phyloP scores from a whole-genome alignment of 1,140 invertebrate genomes.

The Cydia strobilella region DNA sequence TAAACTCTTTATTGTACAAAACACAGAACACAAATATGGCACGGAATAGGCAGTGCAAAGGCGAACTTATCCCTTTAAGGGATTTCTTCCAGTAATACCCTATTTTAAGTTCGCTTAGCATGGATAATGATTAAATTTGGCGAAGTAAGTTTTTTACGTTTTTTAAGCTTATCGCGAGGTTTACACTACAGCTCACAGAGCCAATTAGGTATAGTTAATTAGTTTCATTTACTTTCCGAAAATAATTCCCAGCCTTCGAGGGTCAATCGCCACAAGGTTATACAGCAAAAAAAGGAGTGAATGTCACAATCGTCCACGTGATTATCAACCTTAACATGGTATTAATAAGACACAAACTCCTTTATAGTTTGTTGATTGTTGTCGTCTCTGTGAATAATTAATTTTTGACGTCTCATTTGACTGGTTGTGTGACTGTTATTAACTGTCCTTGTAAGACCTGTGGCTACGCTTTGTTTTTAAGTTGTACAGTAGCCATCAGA shows the following conservation, averaged over 20 bases:
- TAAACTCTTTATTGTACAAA: too few relatives aligned
- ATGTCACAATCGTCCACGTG: background rate
- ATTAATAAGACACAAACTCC: background rate
- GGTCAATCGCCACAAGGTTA: background rate
- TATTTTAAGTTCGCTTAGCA: too few relatives aligned
- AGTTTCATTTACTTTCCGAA: background rate
- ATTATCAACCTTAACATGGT: background rate
- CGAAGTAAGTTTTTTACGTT: too few relatives aligned
- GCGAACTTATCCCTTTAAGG: too few relatives aligned
- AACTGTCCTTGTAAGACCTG: background rate
- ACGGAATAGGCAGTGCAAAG: too few relatives aligned
- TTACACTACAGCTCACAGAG: too few relatives aligned
- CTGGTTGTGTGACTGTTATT: background rate
- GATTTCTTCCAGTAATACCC: too few relatives aligned
- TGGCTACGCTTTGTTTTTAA: too few relatives aligned
- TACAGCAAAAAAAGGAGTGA: background rate
- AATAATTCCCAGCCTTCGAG: background rate
- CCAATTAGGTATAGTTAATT: background rate
- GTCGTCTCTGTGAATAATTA: background rate
- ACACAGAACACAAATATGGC: too few relatives aligned
- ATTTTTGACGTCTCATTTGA: background rate
- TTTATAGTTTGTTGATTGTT: background rate
- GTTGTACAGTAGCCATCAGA: too few relatives aligned
- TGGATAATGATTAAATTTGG: too few relatives aligned
- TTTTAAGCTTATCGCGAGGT: too few relatives aligned